Percentiles rank a stretch among this genome's conserved stretches.
These are phyloP conservation scores for Zosterops lateralis DNA, from an alignment of 2,113 vertebrate genomes.

Conservation along the genomic window DNA sequence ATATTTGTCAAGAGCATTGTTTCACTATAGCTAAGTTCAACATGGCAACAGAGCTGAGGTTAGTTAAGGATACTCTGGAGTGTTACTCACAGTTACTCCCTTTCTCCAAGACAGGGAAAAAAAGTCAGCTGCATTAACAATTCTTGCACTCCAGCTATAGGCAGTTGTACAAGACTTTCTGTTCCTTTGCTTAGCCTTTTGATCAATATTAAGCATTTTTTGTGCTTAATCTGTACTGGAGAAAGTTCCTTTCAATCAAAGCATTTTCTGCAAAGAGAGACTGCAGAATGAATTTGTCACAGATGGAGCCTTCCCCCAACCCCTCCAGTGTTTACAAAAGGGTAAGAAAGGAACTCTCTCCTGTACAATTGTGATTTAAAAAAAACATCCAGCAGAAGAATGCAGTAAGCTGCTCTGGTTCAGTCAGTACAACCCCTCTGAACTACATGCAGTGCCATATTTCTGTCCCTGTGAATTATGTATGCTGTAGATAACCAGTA, in stretches of 20 bases:
- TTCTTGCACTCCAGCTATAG: not conserved
- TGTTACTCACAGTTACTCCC: conserved; percentile 1
- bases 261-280: not conserved
- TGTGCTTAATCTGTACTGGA: not conserved
- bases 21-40: conserved; percentile 28
- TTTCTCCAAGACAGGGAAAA: not conserved
- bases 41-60: conserved; percentile 45
- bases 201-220: not conserved
- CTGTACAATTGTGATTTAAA: not conserved
- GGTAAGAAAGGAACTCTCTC: not conserved
- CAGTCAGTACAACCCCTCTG: not conserved
- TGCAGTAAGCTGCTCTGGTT: not conserved
- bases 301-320: not conserved
- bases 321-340: not conserved
- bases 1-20: conserved; percentile 42
- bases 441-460: not conserved
- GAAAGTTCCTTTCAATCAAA: not conserved
- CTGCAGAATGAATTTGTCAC: not conserved
- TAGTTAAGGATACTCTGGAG: conserved; percentile 37
- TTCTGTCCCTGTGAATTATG: not conserved
- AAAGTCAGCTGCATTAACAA: not conserved
- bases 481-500: not conserved
- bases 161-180: not conserved
- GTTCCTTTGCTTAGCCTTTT: conserved; percentile 15
- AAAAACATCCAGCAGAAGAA: not conserved